phyloP scores from a whole-genome alignment of 2,797 vertebrate species.

The Lemur catta region DNA sequence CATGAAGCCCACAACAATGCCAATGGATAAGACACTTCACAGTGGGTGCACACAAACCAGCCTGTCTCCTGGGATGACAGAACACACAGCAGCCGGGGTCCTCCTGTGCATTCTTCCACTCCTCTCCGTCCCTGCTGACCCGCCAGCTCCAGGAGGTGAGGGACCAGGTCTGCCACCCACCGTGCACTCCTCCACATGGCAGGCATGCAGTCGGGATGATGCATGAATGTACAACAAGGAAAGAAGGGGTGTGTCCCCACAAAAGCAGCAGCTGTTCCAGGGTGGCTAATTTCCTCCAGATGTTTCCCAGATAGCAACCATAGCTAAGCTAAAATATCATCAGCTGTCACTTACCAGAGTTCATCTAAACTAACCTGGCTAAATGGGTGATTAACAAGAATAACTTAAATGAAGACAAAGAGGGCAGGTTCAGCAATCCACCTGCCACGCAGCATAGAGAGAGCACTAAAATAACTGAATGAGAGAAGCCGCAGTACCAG shows the following conservation, averaged over 20 bases:
- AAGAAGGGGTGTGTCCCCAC: neutral
- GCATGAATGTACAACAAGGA: rapidly evolving
- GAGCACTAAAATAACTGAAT: too few relatives aligned
- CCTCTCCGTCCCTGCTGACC: neutral
- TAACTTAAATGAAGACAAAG: neutral
- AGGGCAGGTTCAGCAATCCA: too few relatives aligned
- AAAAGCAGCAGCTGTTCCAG: neutral
- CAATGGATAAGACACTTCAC: too few relatives aligned
- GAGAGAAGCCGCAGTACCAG: neutral
- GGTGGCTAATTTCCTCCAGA: neutral
- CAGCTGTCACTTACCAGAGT: neutral
- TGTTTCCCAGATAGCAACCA: neutral
- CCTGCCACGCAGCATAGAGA: rapidly evolving
- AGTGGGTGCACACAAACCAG: neutral
- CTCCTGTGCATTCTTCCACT: rapidly evolving
- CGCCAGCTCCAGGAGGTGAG: neutral
- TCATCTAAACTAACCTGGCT: neutral
- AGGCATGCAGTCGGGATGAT: rapidly evolving
- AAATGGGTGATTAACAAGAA: rapidly evolving
- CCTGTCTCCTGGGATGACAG: neutral
- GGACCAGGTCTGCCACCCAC: neutral
- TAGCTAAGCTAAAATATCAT: neutral
- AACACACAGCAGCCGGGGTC: neutral
- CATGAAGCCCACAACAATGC: neutral
- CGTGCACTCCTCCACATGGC: rapidly evolving